Evolutionary conservation across 2,797 vertebrate species (phyloP).

Genomic region (Lepilemur ruficaudatus): DNA sequence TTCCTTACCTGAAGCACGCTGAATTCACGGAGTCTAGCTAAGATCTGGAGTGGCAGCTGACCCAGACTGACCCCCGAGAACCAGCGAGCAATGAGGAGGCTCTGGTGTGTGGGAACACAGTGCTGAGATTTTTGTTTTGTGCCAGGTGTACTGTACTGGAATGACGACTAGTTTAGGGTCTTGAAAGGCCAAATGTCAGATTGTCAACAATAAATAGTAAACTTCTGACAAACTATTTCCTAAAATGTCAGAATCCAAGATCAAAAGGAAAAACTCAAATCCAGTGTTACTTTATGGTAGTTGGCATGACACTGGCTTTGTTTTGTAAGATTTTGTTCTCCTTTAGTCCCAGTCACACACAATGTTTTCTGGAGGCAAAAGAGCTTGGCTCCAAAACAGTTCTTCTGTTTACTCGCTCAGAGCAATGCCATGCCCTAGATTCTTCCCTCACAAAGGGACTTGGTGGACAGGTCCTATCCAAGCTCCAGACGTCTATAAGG

Average conservation of each 20-base stretch:
- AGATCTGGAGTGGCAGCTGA: neutral
- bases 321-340: neutral
- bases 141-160: neutral
- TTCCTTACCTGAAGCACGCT: neutral
- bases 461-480: neutral
- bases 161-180: neutral
- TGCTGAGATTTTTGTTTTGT: neutral
- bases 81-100: fast-evolving
- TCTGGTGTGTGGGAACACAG: fast-evolving
- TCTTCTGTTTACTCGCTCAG: constrained; percentile 5
- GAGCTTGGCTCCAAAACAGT: neutral
- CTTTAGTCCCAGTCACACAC: neutral
- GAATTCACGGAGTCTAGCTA: fast-evolving
- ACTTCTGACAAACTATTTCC: neutral
- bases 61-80: neutral
- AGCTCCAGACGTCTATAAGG: neutral
- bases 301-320: neutral
- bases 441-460: neutral
- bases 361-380: neutral
- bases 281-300: neutral
- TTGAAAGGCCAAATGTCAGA: neutral
- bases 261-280: neutral
- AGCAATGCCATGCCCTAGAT: constrained; percentile 18
- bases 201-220: neutral
- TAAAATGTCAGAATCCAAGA: neutral